These are phyloP conservation scores for Lophochroa leadbeateri DNA, from an alignment of 2,113 vertebrate genomes.

Conservation along the genomic window DNA sequence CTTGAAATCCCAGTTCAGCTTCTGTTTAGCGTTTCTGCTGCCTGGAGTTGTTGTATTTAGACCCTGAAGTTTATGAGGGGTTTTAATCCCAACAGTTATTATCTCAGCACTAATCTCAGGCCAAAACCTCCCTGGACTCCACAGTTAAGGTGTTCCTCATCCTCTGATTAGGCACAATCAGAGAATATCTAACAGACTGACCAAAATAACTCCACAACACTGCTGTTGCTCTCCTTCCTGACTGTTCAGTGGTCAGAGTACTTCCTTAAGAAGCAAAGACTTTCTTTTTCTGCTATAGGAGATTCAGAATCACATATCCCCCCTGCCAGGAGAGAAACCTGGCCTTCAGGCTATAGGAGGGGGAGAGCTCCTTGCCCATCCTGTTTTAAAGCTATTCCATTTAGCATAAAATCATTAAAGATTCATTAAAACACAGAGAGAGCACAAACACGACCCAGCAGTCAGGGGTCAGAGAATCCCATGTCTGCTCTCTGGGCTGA, in stretches of 20 bases:
- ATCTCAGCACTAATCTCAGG: conserved; percentile 53
- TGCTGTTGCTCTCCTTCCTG: not conserved
- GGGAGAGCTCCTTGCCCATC: not conserved
- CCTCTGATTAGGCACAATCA: not conserved
- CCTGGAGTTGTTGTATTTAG: not conserved
- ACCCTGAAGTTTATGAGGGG: not conserved
- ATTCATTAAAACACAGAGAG: not conserved
- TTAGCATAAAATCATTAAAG: not conserved
- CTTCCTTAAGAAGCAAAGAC: not conserved
- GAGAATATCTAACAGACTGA: not conserved
- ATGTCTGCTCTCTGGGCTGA: not conserved
- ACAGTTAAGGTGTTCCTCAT: conserved; percentile 2
- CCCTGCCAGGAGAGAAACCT: not conserved
- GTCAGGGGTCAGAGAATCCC: not conserved
- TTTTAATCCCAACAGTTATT: not conserved
- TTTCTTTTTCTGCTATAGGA: not conserved
- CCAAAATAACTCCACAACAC: not conserved
- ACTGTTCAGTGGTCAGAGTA: not conserved
- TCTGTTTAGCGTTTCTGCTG: not conserved
- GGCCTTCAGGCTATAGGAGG: not conserved
- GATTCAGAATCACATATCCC: not conserved
- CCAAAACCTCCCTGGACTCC: conserved; percentile 25
- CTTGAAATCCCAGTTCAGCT: not conserved
- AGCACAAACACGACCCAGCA: not conserved
- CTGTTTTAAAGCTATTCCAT: not conserved